These are phyloP conservation scores for Tipula confusa DNA, from an alignment of 2,888 invertebrate species.

Conservation along the genomic window DNA sequence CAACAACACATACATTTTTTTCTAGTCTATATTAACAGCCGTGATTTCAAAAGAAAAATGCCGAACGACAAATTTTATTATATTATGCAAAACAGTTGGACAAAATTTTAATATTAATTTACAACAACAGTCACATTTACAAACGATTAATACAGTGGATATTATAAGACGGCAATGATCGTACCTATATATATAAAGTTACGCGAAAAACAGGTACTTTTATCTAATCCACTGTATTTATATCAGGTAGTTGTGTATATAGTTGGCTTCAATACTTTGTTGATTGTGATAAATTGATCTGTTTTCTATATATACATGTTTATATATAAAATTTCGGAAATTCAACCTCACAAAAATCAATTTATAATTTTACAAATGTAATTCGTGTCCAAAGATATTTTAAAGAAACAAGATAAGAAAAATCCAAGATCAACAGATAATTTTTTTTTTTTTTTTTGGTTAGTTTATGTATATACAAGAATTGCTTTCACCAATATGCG, in stretches of 20 bases:
- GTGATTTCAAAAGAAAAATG: constrained; percentile 25
- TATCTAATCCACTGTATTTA: background rate
- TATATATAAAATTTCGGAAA: background rate
- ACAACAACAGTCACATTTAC: background rate
- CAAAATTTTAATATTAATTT: background rate
- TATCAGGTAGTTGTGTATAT: background rate
- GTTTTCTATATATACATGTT: background rate
- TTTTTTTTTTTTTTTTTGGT: background rate
- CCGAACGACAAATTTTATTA: constrained; percentile 30
- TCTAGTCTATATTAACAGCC: background rate
- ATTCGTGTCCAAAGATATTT: constrained; percentile 15
- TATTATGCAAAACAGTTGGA: constrained; percentile 30
- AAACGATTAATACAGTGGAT: background rate
- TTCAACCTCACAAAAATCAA: background rate
- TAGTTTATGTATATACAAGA: constrained; percentile 3
- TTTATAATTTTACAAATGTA: constrained; percentile 25
- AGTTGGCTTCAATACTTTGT: constrained; percentile 3
- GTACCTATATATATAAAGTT: too few relatives aligned
- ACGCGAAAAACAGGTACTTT: background rate
- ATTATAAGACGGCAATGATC: background rate
- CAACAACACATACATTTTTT: too few relatives aligned
- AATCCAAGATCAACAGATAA: background rate
- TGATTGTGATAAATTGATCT: constrained; percentile 25
- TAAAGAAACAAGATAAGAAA: constrained; percentile 25
- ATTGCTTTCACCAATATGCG: constrained; percentile 20